phyloP scores from a whole-genome alignment of 2,888 invertebrate genomes.

The Melanotus villosus region DNA sequence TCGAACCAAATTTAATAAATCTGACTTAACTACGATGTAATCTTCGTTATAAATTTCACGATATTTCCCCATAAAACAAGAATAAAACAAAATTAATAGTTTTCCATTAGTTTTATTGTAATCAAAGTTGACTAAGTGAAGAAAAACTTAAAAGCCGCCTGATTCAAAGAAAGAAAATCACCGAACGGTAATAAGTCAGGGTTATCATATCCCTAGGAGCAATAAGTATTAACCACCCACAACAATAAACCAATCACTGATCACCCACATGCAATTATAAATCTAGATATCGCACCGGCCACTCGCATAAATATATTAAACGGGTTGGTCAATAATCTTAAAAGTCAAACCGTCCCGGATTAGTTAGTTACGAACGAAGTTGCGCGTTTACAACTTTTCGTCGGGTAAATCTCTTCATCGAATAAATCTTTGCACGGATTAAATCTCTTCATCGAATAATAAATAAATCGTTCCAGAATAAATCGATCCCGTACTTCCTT shows the following conservation, averaged over 20 bases:
- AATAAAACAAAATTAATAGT: no score
- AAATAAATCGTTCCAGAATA: no score
- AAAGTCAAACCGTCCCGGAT: background rate
- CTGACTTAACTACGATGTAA: no score
- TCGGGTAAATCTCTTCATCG: background rate
- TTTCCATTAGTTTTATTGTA: no score
- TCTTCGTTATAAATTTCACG: no score
- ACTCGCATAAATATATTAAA: constrained; percentile 41
- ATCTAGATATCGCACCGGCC: constrained; percentile 38
- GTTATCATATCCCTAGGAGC: constrained; percentile 48
- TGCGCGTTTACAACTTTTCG: constrained; percentile 3
- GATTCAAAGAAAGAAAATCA: constrained; percentile 25
- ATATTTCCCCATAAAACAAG: no score
- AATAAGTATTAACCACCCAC: constrained; percentile 50
- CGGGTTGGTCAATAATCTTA: constrained; percentile 34
- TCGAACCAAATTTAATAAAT: no score
- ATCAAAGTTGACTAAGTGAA: no score
- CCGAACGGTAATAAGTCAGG: constrained; percentile 45
- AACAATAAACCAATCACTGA: constrained; percentile 48
- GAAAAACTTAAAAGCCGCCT: background rate
- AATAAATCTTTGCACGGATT: no score
- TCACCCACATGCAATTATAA: constrained; percentile 49
- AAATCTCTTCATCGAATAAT: no score
- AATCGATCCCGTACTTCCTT: background rate
- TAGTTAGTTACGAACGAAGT: background rate